These are phyloP conservation scores for Quadriops clusia DNA, from an alignment of 2,888 invertebrate species.

Conservation along the genomic window DNA sequence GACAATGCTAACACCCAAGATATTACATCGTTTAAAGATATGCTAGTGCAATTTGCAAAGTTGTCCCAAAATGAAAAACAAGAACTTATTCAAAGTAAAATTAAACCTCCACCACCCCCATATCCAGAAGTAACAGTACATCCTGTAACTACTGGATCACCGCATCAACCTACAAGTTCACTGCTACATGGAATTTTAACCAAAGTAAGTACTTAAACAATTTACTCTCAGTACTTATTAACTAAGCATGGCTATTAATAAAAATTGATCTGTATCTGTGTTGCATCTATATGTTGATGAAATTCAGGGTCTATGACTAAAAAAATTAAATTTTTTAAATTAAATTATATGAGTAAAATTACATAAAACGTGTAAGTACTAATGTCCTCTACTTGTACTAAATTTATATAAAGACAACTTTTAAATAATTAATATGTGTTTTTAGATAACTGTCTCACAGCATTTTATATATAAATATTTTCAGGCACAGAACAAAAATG, in stretches of 20 bases:
- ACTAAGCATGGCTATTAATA: too few species aligned
- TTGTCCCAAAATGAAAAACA: constrained; percentile 42
- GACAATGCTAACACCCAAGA: constrained; percentile 40
- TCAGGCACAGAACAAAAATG: constrained; percentile 27
- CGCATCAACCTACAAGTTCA: constrained; percentile 46
- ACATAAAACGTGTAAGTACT: too few species aligned
- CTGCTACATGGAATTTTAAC: constrained; percentile 67
- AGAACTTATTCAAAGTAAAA: constrained; percentile 30
- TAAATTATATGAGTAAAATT: neutral
- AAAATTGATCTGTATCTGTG: neutral
- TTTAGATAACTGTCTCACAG: too few species aligned
- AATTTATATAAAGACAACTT: neutral
- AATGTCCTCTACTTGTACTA: too few species aligned
- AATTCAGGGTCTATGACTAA: neutral
- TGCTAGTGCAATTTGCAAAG: constrained; percentile 62
- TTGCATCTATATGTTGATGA: neutral
- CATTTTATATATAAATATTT: too few species aligned
- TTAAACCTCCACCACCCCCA: constrained; percentile 50
- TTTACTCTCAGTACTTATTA: too few species aligned
- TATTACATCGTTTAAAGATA: constrained; percentile 53
- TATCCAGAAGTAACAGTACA: constrained; percentile 72
- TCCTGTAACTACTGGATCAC: constrained; percentile 44
- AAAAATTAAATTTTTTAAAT: neutral
- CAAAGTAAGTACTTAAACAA: constrained; percentile 38
- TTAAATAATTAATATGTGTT: constrained; percentile 1